Evolutionary conservation across 2,888 invertebrate genomes (phyloP).

Genomic region (Torymus tubicola): DNA sequence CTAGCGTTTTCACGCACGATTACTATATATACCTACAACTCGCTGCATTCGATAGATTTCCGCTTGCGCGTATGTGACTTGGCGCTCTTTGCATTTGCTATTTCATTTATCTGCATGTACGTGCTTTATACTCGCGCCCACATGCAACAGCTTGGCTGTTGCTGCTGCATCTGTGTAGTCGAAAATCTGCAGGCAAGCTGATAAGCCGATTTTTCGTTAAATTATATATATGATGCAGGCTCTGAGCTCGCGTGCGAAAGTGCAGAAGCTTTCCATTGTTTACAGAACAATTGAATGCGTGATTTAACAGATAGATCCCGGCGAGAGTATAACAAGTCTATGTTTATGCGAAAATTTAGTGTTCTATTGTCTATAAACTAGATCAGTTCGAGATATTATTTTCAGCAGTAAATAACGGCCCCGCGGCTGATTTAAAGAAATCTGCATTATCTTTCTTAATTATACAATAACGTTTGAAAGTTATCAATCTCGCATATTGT

Average conservation of each 20-base stretch:
- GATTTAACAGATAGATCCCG: constrained; percentile 8
- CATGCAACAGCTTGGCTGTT: background rate
- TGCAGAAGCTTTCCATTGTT: constrained; percentile 12
- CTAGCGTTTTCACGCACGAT: background rate
- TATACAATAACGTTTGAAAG: constrained; percentile 5
- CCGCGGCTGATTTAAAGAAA: background rate
- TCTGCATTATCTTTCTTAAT: background rate
- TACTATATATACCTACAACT: too few relatives aligned
- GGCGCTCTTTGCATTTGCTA: background rate
- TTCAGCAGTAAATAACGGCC: too few relatives aligned
- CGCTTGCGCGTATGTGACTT: background rate
- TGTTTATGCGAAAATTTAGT: constrained; percentile 19
- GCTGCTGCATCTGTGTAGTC: too few relatives aligned
- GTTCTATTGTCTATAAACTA: constrained; percentile 32
- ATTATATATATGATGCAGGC: too few relatives aligned
- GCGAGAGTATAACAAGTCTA: background rate
- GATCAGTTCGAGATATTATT: constrained; percentile 4
- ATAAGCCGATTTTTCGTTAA: too few relatives aligned
- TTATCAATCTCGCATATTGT: background rate
- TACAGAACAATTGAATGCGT: constrained; percentile 19
- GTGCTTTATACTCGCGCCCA: too few relatives aligned
- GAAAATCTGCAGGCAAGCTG: too few relatives aligned
- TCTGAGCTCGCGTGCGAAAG: background rate
- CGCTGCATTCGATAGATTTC: too few relatives aligned
- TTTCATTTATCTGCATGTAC: background rate